Base-by-base conservation (phyloP, 2,888 invertebrate species). In the Flabesymbios commensalis region DNA sequence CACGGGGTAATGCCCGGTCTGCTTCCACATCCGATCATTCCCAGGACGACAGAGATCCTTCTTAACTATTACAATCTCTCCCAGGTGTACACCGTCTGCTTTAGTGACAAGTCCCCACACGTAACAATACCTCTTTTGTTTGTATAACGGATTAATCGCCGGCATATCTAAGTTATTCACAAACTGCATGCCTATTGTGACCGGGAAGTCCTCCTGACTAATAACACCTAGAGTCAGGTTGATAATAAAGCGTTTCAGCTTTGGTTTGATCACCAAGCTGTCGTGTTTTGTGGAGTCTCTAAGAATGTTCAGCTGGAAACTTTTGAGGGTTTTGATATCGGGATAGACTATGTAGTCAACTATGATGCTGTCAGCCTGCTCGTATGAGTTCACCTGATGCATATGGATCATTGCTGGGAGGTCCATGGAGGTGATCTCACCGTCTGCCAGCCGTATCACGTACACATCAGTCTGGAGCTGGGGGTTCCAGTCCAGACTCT, bases 321-420 rank as follows among this genome's bases (percentile, higher is more conserved):
- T 72, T 47, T 69, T 68, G 1, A 79, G 72, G 51, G 77, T 72
- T 14, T 70, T 66, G 2, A 77, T 73, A 51, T 69, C 70, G 1
- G 72, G 71, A 61, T 78, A 78, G 10, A 77, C 61, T 2, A 76
- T 73, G 10, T 74, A 53, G 57, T 79, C 78, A 7, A 78, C 69
- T 14, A 74, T 56, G n/a, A 78, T 66, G 4, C 60, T 43, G 2
- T 66, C 48, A 2, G 64, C 55, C 5, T 60, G 63, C 64, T 79
- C 76, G 55, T 70, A 79, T 3, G 78, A 76, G 55, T 79, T 79
- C 14, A 78, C 69, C 57, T 75, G 75, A 57, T 79, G 79, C 78
- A 78, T 79, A 31, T 67, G 64, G 54, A 78, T 77, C 10, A 74
- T 68, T 42, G 69, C 73, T 3, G 47, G 36, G 2, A 65, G 70